Base-by-base conservation (phyloP, 2,113 vertebrate species). In the Trematocara zebra region DNA sequence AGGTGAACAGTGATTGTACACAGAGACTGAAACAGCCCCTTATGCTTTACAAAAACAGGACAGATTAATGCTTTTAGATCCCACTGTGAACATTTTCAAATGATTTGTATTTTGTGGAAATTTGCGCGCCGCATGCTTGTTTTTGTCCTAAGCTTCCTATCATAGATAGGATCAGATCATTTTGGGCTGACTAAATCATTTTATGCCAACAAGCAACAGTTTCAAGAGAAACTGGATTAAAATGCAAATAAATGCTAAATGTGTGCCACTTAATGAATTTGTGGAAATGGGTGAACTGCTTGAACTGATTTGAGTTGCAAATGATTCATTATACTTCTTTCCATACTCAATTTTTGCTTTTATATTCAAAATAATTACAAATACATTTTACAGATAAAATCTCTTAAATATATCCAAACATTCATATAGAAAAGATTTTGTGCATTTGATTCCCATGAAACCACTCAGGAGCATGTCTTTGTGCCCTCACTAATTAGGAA, bases 401-500 rank as follows among this genome's bases (percentile, higher is more conserved):
- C 11, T 49, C 15, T 9, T 59, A 82, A 44, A 80, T 28, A 61
- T 18, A 37, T 64, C 12, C 78, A 52, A 35, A 61, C 40, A 57
- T 56, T 53, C 4, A 17, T 61, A 23, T 28, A 80, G 14, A 80
- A 35, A 80, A 54, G 47, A 35, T 31, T 64, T 28, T 35, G 12
- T 76, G 74, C 72, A 92, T 88, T 69, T 90, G 78, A 87, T 88
- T 47, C 26, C 59, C 8, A 18, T 23, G 69, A 79, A 51, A 26
- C 47, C 52, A 28, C 78, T 53, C 15, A 5, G 5, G 56, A 80
- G 20, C 53, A 17, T 67, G 85, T 64, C 53, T 33, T 31, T 47
- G 81, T 85, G 80, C 86, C 83, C 84, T 82, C n/a, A 53, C 53
- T 87, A 85, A 79, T 88, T 89, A 85, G 17, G 42, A 17, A 20